Evolutionary conservation across 2,797 vertebrate species (phyloP).

Genomic region (Champsocephalus gunnari): DNA sequence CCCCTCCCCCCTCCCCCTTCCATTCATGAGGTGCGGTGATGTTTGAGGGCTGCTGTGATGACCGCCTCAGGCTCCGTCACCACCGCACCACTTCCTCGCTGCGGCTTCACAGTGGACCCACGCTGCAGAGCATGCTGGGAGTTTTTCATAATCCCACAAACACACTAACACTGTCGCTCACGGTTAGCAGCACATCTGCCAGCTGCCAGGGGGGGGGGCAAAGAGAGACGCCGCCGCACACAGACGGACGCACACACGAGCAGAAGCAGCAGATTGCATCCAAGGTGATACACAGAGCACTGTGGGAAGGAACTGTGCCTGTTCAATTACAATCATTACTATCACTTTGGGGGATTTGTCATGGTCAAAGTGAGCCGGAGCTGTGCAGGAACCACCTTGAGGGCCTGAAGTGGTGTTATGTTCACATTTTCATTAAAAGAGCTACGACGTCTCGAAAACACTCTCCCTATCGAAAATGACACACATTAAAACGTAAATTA

Average conservation of each 20-base stretch:
- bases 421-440: slow-evolving; percentile 23
- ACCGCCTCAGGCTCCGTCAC: slow-evolving; percentile 45
- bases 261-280: slow-evolving; percentile 73
- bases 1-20: background rate
- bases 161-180: slow-evolving; percentile 55
- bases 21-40: slow-evolving; percentile 7
- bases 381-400: slow-evolving; percentile 71
- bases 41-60: slow-evolving; percentile 55
- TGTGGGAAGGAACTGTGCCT: slow-evolving; percentile 69
- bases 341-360: slow-evolving; percentile 78
- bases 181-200: slow-evolving; percentile 73
- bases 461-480: slow-evolving; percentile 37
- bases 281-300: slow-evolving; percentile 78
- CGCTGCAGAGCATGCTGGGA: slow-evolving; percentile 51
- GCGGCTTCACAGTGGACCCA: slow-evolving; percentile 45
- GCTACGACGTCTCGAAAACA: slow-evolving; percentile 18
- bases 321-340: slow-evolving; percentile 82
- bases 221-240: slow-evolving; percentile 36
- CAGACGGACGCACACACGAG: slow-evolving; percentile 26
- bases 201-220: slow-evolving; percentile 66
- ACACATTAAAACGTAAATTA: slow-evolving; percentile 34
- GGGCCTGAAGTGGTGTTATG: slow-evolving; percentile 42
- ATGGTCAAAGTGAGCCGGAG: slow-evolving; percentile 69
- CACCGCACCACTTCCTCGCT: slow-evolving; percentile 9
- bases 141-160: slow-evolving; percentile 68